Percentiles rank a stretch among this genome's conserved stretches.
Conservation (phyloP, 2,797 vertebrate genomes). For the Clarias laeviceps region DNA sequence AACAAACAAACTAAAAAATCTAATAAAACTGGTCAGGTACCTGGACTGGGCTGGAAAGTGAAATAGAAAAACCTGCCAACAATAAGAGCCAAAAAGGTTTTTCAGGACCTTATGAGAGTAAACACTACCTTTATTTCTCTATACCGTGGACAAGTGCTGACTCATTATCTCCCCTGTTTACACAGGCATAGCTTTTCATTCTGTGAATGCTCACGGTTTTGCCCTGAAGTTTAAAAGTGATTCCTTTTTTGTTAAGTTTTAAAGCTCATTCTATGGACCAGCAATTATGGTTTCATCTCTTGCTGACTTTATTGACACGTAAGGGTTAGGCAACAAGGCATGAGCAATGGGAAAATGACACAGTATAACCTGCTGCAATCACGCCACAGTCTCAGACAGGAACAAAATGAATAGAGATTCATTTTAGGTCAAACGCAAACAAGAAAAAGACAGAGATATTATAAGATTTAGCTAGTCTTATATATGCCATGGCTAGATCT, state of each 20-base stretch:
- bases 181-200: slow-evolving; percentile 69
- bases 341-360: not conserved
- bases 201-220: slow-evolving; percentile 61
- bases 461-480: not conserved
- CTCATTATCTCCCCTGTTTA: slow-evolving; percentile 14
- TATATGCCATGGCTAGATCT: not conserved
- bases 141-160: slow-evolving; percentile 68
- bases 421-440: not conserved
- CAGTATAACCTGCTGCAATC: not conserved
- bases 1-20: too few species aligned
- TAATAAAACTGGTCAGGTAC: too few species aligned
- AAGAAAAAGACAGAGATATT: not conserved
- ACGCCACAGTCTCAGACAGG: not conserved
- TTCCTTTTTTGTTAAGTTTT: slow-evolving; percentile 24
- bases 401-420: not conserved
- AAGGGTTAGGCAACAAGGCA: not conserved
- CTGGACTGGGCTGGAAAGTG: too few species aligned
- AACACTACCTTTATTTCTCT: too few species aligned
- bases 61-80: too few species aligned
- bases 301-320: slow-evolving; percentile 10
- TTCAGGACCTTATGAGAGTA: too few species aligned
- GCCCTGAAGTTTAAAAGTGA: slow-evolving; percentile 64
- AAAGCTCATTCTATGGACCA: slow-evolving; percentile 30
- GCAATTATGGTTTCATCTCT: slow-evolving; percentile 21
- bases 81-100: too few species aligned